A percentile compares a stretch with the other conserved stretches of the same genome.
These are phyloP conservation scores for Diarsia rubi DNA, from an alignment of 2,888 invertebrate species.

Conservation along the genomic window DNA sequence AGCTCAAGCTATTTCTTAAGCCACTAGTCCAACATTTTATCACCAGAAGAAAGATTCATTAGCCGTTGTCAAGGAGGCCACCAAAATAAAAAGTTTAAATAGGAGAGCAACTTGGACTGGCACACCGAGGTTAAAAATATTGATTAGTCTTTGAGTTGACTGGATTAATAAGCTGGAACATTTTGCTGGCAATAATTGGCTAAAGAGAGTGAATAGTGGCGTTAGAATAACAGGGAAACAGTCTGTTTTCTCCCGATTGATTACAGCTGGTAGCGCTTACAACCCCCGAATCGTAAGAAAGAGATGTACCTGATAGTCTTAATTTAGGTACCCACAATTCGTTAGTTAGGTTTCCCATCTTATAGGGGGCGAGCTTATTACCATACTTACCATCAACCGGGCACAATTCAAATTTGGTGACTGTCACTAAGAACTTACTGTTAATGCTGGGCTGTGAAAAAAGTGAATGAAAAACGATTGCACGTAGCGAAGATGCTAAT, in stretches of 20 bases:
- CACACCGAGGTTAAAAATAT: constrained; percentile 55
- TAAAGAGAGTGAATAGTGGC: constrained; percentile 37
- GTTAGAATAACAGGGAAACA: constrained; percentile 20
- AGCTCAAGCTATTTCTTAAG: constrained; percentile 6
- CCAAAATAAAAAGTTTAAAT: constrained; percentile 48
- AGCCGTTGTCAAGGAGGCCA: constrained; percentile 14
- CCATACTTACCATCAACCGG: no score
- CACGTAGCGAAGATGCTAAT: no score
- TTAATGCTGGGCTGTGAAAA: no score
- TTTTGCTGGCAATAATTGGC: constrained; percentile 60
- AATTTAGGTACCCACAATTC: no score
- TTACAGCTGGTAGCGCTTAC: neutral
- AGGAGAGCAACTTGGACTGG: constrained; percentile 31
- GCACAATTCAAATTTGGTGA: no score
- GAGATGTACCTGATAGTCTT: no score
- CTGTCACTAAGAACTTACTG: no score
- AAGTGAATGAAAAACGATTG: no score
- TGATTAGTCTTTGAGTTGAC: constrained; percentile 46
- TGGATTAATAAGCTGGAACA: constrained; percentile 53
- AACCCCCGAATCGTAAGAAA: no score
- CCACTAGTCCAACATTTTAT: constrained; percentile 22
- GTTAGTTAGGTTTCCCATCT: no score
- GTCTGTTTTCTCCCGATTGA: constrained; percentile 22
- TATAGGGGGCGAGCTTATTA: no score
- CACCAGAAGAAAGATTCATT: constrained; percentile 48